phyloP scores from a whole-genome alignment of 1,140 invertebrate species.

The Bombus superbus region DNA sequence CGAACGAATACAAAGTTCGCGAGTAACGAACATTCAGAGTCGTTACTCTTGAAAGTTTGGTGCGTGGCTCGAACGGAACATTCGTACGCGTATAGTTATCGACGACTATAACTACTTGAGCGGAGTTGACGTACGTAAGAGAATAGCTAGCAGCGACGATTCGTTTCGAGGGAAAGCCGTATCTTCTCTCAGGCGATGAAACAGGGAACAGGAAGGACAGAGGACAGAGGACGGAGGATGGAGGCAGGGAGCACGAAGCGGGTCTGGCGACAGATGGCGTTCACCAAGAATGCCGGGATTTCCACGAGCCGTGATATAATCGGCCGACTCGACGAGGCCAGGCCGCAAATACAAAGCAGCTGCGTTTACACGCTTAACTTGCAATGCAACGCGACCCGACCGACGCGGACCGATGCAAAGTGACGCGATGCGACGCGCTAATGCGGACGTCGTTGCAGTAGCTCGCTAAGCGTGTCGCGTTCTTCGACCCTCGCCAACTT shows the following conservation, averaged over 20 bases:
- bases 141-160: conserved; percentile 27
- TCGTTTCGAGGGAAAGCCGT: conserved; percentile 45
- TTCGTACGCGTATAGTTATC: too few species aligned
- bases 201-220: background rate
- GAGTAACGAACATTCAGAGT: too few species aligned
- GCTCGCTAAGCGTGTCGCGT: background rate
- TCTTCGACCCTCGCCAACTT: background rate
- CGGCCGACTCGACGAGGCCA: conserved; percentile 42
- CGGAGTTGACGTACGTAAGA: background rate
- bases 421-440: conserved; percentile 13
- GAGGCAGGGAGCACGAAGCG: background rate
- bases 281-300: conserved; percentile 65
- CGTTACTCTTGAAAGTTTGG: background rate
- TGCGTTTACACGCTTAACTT: conserved; percentile 63
- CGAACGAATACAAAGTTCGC: too few species aligned
- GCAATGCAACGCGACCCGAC: conserved; percentile 27
- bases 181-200: conserved; percentile 30
- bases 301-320: conserved; percentile 61
- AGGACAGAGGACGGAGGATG: background rate
- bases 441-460: conserved; percentile 36
- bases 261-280: conserved; percentile 61
- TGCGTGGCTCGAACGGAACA: too few species aligned
- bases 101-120: background rate
- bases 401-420: conserved; percentile 2
- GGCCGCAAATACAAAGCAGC: conserved; percentile 68